Percentiles rank a stretch among this genome's conserved stretches.
These are phyloP conservation scores for Montipora capitata DNA, from an alignment of 92 coral and sea anemone genomes.

Conservation along the genomic window DNA sequence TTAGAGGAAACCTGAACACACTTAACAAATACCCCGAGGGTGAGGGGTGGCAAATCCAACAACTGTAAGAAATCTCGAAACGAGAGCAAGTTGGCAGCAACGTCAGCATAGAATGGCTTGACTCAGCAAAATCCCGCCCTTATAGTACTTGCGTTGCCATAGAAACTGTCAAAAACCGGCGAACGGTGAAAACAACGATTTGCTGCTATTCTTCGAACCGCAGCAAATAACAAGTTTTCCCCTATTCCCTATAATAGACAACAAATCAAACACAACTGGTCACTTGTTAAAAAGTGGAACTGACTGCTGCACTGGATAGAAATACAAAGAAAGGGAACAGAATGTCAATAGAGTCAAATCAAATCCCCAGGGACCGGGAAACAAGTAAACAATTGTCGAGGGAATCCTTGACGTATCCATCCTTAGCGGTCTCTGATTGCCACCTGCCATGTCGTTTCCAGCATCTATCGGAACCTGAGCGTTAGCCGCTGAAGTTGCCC, in stretches of 20 bases:
- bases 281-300: background rate
- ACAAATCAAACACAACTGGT: background rate
- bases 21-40: no score
- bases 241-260: constrained; percentile 11
- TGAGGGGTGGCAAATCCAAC: no score
- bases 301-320: constrained; percentile 8
- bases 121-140: no score
- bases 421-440: constrained; percentile 45
- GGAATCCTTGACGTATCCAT: constrained; percentile 53
- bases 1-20: no score
- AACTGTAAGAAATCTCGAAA: no score
- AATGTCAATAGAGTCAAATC: background rate
- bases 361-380: background rate
- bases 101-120: no score
- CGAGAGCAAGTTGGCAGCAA: no score
- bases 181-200: no score
- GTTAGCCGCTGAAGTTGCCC: constrained; percentile 56
- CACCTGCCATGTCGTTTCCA: constrained; percentile 72
- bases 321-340: no score
- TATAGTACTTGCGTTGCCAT: no score
- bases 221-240: background rate
- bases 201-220: no score
- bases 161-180: no score
- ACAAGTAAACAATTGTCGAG: constrained; percentile 17
- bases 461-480: constrained; percentile 30